These are phyloP conservation scores for Anoplolepis gracilipes DNA, from an alignment of 1,140 invertebrate genomes.

Conservation along the genomic window DNA sequence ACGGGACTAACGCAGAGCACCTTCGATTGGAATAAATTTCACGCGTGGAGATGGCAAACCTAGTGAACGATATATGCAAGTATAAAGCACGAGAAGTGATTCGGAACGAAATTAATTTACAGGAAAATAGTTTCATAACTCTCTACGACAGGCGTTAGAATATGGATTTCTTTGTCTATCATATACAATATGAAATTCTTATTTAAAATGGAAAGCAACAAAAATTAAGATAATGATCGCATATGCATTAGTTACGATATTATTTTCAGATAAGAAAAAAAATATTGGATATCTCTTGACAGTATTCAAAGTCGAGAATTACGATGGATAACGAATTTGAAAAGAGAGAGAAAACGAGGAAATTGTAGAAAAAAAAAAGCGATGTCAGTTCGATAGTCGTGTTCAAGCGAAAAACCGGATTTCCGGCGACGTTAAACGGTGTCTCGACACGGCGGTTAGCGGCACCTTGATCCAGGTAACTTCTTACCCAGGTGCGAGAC, in stretches of 20 bases:
- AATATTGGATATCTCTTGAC: neutral
- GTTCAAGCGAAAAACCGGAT: conserved; percentile 64
- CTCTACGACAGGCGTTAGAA: neutral
- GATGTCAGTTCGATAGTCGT: conserved; percentile 42
- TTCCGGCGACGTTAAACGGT: conserved; percentile 67
- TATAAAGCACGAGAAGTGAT: neutral
- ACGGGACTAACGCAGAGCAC: neutral
- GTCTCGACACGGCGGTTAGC: conserved; percentile 62
- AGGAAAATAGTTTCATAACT: neutral
- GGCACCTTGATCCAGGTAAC: conserved; percentile 64
- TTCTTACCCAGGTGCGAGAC: conserved; percentile 74
- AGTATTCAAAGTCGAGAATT: conserved; percentile 5
- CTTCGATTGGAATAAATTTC: conserved; percentile 61
- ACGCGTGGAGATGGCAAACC: neutral
- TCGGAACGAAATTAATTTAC: conserved; percentile 25
- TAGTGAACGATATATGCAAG: neutral
- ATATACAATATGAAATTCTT: neutral
- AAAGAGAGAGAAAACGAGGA: neutral
- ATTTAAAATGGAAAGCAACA: neutral
- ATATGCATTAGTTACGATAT: neutral
- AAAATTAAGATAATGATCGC: neutral
- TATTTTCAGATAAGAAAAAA: neutral
- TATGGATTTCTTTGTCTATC: neutral
- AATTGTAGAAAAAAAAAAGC: conserved; percentile 18
- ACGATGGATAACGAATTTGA: conserved; percentile 10